Conservation (phyloP, 2,888 invertebrate genomes). For the Gisinianus flammeolus region DNA sequence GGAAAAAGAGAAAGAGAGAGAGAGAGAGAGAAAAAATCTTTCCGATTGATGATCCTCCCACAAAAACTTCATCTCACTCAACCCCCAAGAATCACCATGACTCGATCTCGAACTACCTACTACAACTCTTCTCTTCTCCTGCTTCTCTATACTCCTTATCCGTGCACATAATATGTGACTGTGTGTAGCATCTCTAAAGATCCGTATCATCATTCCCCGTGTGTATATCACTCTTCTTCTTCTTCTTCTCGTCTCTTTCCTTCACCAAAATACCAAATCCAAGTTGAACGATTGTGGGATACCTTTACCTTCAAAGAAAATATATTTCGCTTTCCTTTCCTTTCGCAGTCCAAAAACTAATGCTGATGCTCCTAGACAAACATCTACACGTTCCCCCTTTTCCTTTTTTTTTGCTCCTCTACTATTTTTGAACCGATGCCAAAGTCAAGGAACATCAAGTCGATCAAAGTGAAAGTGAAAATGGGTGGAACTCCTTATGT, state of each 20-base stretch:
- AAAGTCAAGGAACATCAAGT: slow-evolving; percentile 41
- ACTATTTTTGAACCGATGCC: slow-evolving; percentile 44
- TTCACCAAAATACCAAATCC: not conserved
- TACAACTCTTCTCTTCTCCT: not conserved
- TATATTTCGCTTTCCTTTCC: slow-evolving; percentile 1
- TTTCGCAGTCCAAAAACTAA: slow-evolving; percentile 9
- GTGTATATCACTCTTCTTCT: not conserved
- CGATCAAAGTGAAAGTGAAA: slow-evolving; percentile 50
- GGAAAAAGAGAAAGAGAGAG: not conserved
- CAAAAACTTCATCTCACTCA: slow-evolving; percentile 34
- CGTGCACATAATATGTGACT: slow-evolving; percentile 7
- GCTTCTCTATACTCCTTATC: slow-evolving; percentile 28
- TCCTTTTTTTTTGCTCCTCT: slow-evolving; percentile 21
- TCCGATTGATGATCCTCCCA: slow-evolving; percentile 49
- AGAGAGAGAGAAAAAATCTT: slow-evolving; percentile 31
- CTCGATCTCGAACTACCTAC: not conserved
- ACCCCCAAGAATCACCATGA: slow-evolving; percentile 25
- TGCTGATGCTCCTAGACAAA: slow-evolving; percentile 20
- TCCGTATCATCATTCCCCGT: not conserved
- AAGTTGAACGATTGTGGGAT: not conserved
- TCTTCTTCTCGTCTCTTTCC: too few species aligned
- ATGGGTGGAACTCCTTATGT: slow-evolving; percentile 44
- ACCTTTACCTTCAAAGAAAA: slow-evolving; percentile 18
- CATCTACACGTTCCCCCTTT: slow-evolving; percentile 23
- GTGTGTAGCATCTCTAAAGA: not conserved